phyloP scores from a whole-genome alignment of 2,113 vertebrate genomes.

The Scopus umbretta region DNA sequence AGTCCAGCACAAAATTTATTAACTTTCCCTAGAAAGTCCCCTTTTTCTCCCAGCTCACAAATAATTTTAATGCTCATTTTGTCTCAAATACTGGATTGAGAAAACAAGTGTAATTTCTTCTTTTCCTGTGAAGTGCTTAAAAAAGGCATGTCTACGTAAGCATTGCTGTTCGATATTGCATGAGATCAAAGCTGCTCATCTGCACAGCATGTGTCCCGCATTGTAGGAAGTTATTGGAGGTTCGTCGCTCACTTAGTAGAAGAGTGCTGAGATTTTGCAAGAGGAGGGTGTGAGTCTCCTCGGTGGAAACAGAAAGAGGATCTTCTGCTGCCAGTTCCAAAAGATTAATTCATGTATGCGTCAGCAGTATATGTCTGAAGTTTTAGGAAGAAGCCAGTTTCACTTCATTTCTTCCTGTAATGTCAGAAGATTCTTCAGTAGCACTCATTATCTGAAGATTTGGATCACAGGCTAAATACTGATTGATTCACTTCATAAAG shows the following conservation, averaged over 20 bases:
- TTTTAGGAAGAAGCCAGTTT: not conserved
- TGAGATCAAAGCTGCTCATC: not conserved
- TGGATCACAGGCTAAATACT: not conserved
- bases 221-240: not conserved
- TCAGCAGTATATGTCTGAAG: not conserved
- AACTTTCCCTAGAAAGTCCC: not conserved
- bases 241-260: not conserved
- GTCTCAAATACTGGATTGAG: not conserved
- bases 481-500: not conserved
- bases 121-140: not conserved
- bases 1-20: not conserved
- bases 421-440: not conserved
- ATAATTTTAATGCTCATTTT: not conserved
- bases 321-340: not conserved
- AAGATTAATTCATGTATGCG: not conserved
- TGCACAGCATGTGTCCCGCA: not conserved
- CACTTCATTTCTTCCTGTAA: not conserved
- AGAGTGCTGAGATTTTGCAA: not conserved
- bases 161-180: not conserved
- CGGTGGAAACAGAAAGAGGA: not conserved
- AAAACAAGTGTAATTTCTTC: not conserved
- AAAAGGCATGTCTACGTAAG: fast-evolving
- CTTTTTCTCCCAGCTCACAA: not conserved
- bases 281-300: not conserved
- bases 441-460: not conserved